Evolutionary conservation across 2,888 invertebrate genomes (phyloP).

Genomic region (Lithosia quadra): DNA sequence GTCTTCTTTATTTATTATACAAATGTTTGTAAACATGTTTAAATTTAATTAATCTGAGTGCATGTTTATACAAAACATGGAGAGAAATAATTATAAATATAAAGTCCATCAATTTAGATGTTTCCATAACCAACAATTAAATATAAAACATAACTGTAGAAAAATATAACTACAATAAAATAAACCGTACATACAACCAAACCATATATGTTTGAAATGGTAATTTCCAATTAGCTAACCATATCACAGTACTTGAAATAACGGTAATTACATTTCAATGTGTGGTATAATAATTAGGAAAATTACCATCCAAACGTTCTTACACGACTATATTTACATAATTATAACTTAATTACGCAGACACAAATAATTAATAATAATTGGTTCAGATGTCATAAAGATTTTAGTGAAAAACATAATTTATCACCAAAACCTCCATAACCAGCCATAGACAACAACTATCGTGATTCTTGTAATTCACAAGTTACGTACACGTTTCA

Average conservation of each 20-base stretch:
- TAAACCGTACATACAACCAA: slow-evolving; percentile 5
- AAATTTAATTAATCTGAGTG: not conserved
- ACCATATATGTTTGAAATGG: not conserved
- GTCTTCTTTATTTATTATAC: too few species aligned
- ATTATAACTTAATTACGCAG: not conserved
- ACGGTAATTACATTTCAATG: not conserved
- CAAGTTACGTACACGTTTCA: not conserved
- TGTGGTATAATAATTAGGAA: not conserved
- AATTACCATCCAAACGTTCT: not conserved
- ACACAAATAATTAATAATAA: not conserved
- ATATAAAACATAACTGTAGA: not conserved
- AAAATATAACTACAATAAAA: not conserved
- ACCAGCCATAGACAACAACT: not conserved
- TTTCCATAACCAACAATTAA: not conserved
- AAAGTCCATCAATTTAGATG: not conserved
- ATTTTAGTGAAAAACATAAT: slow-evolving; percentile 1
- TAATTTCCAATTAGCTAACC: not conserved
- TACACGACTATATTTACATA: slow-evolving; percentile 2
- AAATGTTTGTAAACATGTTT: too few species aligned
- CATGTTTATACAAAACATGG: not conserved
- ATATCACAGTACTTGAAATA: not conserved
- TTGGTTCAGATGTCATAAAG: not conserved
- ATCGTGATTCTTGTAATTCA: not conserved
- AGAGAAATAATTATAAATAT: not conserved
- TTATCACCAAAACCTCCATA: slow-evolving; percentile 12